Conservation (phyloP, 2,797 vertebrate species). For the Danio aesculapii region DNA sequence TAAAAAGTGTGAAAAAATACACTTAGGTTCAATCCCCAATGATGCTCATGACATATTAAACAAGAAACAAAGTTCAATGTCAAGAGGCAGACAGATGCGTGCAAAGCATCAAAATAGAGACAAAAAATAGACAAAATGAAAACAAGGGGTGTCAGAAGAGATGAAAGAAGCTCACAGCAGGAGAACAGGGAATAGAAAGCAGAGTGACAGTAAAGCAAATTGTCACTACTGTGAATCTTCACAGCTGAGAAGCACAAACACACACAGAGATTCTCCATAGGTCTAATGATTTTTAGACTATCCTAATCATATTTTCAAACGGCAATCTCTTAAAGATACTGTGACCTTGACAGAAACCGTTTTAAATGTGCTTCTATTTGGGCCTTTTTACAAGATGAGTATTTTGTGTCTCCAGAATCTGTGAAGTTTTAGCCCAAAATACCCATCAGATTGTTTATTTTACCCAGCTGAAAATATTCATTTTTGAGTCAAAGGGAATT, state of each 20-base stretch:
- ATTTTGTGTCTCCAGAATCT: too few relatives aligned
- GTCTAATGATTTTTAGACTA: background rate
- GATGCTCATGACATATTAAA: background rate
- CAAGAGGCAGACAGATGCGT: constrained; percentile 15
- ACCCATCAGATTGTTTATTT: too few relatives aligned
- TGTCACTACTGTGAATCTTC: constrained; percentile 19
- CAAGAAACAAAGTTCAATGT: constrained; percentile 14
- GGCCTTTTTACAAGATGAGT: too few relatives aligned
- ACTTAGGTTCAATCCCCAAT: background rate
- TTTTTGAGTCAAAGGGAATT: too few relatives aligned
- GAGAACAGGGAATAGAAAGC: constrained; percentile 23
- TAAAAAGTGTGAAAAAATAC: background rate
- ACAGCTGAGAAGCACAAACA: background rate
- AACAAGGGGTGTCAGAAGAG: constrained; percentile 17
- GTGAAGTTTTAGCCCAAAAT: too few relatives aligned
- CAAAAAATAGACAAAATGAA: constrained; percentile 7
- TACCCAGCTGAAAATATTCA: too few relatives aligned
- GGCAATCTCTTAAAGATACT: background rate
- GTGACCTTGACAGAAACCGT: background rate
- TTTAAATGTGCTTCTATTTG: too few relatives aligned
- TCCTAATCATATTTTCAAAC: background rate
- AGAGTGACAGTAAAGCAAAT: constrained; percentile 5
- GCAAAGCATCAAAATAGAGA: background rate
- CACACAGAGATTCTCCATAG: background rate
- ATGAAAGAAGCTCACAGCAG: constrained; percentile 29